phyloP scores from a whole-genome alignment of 2,888 invertebrate species.

The Drosophila anomelani region DNA sequence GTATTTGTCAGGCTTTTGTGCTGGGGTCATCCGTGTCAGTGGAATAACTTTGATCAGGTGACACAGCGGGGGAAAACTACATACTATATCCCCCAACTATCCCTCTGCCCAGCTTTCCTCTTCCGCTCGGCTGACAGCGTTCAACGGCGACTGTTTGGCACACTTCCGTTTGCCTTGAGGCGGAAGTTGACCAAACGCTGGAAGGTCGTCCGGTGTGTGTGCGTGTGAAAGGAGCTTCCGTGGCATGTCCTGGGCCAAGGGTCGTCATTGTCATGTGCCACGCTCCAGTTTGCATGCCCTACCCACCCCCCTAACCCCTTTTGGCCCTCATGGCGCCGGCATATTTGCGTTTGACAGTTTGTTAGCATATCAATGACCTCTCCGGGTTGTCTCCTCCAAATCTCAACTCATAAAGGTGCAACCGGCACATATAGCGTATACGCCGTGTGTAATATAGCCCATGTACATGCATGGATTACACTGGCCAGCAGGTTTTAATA shows the following conservation, averaged over 20 bases:
- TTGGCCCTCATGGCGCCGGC: slow-evolving; percentile 36
- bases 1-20: slow-evolving; percentile 18
- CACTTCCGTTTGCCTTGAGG: slow-evolving; percentile 58
- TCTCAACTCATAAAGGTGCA: slow-evolving; percentile 36
- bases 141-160: slow-evolving; percentile 61
- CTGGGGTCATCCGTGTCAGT: slow-evolving; percentile 1
- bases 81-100: slow-evolving; percentile 2
- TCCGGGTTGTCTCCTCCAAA: slow-evolving; percentile 24
- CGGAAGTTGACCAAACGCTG: slow-evolving; percentile 69
- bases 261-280: slow-evolving; percentile 70
- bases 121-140: slow-evolving; percentile 35
- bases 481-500: neutral
- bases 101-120: neutral
- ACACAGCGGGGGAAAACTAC: slow-evolving; percentile 13
- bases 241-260: slow-evolving; percentile 54
- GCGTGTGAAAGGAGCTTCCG: slow-evolving; percentile 64
- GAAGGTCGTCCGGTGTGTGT: slow-evolving; percentile 35
- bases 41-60: slow-evolving; percentile 32
- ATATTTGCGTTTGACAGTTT: slow-evolving; percentile 70
- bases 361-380: slow-evolving; percentile 68
- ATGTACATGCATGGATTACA: slow-evolving; percentile 4
- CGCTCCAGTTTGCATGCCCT: slow-evolving; percentile 30
- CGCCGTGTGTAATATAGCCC: neutral
- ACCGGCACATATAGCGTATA: slow-evolving; percentile 15
- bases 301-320: neutral